These are phyloP conservation scores for Delphinapterus leucas DNA, from an alignment of 2,113 vertebrate genomes.

Conservation along the genomic window DNA sequence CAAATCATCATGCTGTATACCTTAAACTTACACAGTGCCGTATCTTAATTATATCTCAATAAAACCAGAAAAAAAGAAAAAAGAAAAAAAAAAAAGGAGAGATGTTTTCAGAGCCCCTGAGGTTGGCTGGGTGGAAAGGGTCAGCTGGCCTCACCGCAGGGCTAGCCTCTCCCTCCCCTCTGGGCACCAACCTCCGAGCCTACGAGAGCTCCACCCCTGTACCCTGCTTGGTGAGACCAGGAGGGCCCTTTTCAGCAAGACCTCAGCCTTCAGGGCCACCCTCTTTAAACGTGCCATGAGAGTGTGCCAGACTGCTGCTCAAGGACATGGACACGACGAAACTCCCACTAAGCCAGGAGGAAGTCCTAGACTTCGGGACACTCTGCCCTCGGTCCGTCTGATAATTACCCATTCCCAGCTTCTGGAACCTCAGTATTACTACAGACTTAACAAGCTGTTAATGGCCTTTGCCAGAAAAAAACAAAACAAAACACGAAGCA, in stretches of 20 bases:
- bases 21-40: not conserved
- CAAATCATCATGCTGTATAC: not conserved
- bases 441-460: not conserved
- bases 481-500: not conserved
- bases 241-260: not conserved
- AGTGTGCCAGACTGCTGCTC: not conserved
- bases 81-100: not conserved
- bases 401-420: not conserved
- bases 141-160: too few relatives aligned
- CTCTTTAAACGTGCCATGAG: not conserved
- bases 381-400: not conserved
- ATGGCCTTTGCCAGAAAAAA: not conserved
- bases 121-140: not conserved
- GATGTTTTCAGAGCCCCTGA: not conserved
- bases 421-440: not conserved
- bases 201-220: not conserved
- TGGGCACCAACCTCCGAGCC: not conserved
- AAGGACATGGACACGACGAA: fast-evolving
- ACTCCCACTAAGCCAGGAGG: not conserved
- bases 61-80: not conserved
- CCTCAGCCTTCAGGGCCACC: not conserved
- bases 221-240: not conserved
- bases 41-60: too few relatives aligned
- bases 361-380: not conserved
- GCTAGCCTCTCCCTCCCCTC: not conserved